Percentiles rank a stretch among this genome's conserved stretches.
These are phyloP conservation scores for Corythornis madagascariensis DNA, from an alignment of 2,113 vertebrate genomes.

Conservation along the genomic window DNA sequence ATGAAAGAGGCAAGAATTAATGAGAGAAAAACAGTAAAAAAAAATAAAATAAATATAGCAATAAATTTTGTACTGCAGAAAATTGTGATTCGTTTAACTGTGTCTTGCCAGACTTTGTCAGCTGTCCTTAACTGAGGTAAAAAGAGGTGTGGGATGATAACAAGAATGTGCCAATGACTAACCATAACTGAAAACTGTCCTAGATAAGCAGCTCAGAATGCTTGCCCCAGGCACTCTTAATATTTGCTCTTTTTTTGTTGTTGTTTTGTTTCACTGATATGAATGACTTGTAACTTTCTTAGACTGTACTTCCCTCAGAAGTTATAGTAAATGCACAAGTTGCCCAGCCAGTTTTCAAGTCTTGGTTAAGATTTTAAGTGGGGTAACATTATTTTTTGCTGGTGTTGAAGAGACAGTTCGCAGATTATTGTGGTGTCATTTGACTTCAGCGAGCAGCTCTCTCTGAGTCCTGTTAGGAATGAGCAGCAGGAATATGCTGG, in stretches of 20 bases:
- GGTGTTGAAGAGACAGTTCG: neutral
- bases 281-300: neutral
- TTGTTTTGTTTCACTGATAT: neutral
- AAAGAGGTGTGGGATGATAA: neutral
- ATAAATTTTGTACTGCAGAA: neutral
- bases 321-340: neutral
- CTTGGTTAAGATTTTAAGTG: neutral
- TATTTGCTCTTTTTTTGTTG: neutral
- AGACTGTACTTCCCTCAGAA: neutral
- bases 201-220: neutral
- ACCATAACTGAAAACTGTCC: neutral
- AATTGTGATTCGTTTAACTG: neutral
- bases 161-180: neutral
- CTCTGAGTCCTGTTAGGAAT: neutral
- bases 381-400: neutral
- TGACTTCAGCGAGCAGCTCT: neutral
- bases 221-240: neutral
- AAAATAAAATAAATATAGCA: neutral
- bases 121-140: neutral
- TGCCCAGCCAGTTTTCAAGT: neutral
- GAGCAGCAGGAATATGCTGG: neutral
- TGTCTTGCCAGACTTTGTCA: neutral
- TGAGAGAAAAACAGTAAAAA: neutral
- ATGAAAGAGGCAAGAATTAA: neutral
- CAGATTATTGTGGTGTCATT: neutral